These are phyloP conservation scores for Radopholus similis DNA, from an alignment of 1,140 invertebrate species.

Conservation along the genomic window DNA sequence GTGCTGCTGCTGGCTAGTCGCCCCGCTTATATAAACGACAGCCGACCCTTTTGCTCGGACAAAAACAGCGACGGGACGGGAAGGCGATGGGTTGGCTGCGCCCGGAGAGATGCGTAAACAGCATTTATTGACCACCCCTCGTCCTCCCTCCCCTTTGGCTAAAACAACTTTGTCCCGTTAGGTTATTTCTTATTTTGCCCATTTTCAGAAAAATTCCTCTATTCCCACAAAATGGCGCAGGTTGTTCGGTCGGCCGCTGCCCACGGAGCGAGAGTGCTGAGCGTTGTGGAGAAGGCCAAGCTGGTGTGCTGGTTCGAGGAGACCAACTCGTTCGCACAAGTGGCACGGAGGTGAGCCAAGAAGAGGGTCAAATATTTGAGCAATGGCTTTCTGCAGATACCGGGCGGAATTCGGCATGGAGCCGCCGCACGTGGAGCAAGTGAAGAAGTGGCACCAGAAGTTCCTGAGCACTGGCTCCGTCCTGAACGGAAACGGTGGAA, in stretches of 20 bases:
- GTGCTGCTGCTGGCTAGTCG: not conserved
- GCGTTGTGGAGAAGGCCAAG: conserved; percentile 38
- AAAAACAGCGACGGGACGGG: not conserved
- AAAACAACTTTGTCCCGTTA: not conserved
- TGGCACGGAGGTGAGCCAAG: conserved; percentile 30
- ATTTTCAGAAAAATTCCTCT: not conserved
- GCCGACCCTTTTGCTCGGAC: not conserved
- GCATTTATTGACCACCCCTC: too few species aligned
- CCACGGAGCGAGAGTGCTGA: conserved; percentile 27
- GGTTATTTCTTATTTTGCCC: not conserved
- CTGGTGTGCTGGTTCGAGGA: conserved; percentile 49
- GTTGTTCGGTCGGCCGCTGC: not conserved
- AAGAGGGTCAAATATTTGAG: not conserved
- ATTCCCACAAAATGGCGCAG: not conserved
- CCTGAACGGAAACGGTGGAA: not conserved
- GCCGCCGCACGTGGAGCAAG: conserved; percentile 33
- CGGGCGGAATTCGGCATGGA: conserved; percentile 46
- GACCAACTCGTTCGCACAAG: conserved; percentile 34
- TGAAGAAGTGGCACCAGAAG: conserved; percentile 45
- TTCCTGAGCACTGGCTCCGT: conserved; percentile 40
- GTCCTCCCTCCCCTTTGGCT: not conserved
- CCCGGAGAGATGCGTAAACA: too few species aligned
- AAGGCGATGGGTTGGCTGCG: too few species aligned
- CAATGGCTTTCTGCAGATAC: conserved; percentile 30
- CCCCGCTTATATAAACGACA: not conserved